These are phyloP conservation scores for Papilio machaon DNA, from an alignment of 1,140 invertebrate species.

Conservation along the genomic window DNA sequence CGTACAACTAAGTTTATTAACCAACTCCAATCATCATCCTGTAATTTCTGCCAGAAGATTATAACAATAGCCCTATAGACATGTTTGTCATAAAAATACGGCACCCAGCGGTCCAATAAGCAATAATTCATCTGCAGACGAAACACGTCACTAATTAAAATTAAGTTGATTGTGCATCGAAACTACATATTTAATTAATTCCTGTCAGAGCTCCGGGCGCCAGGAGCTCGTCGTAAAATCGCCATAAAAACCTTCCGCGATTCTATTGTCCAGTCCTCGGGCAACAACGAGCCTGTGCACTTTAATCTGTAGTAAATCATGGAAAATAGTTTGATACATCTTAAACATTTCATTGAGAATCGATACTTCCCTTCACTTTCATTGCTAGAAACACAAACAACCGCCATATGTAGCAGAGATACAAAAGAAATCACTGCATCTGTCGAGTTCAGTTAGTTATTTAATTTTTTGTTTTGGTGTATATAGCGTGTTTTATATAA, in stretches of 20 bases:
- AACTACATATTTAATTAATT: conserved; percentile 60
- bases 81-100: conserved; percentile 27
- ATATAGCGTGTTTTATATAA: too few species aligned
- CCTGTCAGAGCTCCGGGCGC: conserved; percentile 40
- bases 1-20: background rate
- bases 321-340: background rate
- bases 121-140: conserved; percentile 56
- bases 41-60: background rate
- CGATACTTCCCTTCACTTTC: background rate
- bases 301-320: conserved; percentile 20
- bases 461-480: too few species aligned
- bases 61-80: background rate
- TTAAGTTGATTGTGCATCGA: conserved; percentile 54
- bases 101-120: conserved; percentile 46
- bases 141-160: conserved; percentile 62
- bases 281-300: background rate
- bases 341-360: background rate
- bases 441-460: too few species aligned
- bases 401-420: too few species aligned
- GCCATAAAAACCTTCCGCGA: conserved; percentile 37
- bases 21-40: background rate
- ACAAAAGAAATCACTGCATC: too few species aligned
- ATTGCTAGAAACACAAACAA: too few species aligned
- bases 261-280: conserved; percentile 15
- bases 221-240: conserved; percentile 46